Conservation (phyloP, 2,113 vertebrate species). For the Taurulus bubalis region DNA sequence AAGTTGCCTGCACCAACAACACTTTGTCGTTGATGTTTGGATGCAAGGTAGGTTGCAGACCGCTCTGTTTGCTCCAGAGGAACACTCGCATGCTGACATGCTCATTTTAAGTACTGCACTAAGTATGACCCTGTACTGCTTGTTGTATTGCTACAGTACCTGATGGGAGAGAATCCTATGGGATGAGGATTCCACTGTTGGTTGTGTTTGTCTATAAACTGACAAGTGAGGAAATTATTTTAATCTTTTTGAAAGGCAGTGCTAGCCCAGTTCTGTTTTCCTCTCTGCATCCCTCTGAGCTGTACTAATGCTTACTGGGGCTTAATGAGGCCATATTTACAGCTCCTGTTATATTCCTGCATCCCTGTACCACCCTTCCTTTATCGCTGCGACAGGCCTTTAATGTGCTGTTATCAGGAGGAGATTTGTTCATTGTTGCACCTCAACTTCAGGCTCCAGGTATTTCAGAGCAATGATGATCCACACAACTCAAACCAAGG, state of each 20-base stretch:
- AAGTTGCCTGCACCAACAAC: constrained; percentile 96
- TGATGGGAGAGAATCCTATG: background rate
- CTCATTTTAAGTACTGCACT: background rate
- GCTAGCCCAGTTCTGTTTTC: background rate
- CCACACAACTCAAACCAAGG: too few relatives aligned
- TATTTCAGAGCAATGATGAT: too few relatives aligned
- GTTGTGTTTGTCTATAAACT: background rate
- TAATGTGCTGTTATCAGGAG: constrained; percentile 35
- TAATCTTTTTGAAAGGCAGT: background rate
- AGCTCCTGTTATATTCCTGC: constrained; percentile 34
- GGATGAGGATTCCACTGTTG: background rate
- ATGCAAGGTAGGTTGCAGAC: constrained; percentile 91
- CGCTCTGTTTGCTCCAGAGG: background rate
- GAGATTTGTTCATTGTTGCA: background rate
- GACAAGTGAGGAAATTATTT: background rate
- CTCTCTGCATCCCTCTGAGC: constrained; percentile 33
- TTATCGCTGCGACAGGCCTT: constrained; percentile 11
- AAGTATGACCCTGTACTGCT: background rate
- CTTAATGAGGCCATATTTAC: constrained; percentile 61
- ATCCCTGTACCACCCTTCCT: constrained; percentile 43
- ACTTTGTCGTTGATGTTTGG: constrained; percentile 96
- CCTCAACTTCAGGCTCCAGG: too few relatives aligned
- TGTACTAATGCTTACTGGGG: constrained; percentile 41
- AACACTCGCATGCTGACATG: background rate
- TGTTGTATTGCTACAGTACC: background rate